Evolutionary conservation across 2,113 vertebrate genomes (phyloP), one percentile per base, ranked within the genome.

Genomic region (Oryzias javanicus): DNA sequence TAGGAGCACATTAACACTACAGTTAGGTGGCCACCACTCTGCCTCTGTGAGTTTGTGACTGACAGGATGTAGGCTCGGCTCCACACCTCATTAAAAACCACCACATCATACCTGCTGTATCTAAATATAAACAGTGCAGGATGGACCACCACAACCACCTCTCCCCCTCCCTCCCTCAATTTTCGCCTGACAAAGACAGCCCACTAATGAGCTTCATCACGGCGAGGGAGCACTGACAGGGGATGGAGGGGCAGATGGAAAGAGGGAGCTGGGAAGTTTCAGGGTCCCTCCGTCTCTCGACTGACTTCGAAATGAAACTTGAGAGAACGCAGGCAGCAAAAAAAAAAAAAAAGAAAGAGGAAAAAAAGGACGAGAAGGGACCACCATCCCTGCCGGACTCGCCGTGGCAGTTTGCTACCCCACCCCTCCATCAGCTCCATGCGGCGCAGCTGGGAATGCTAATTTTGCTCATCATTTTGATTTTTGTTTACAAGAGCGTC

Each of bases 61-160:
- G 80, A 80, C 72, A 73, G 79, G 24, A 58, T 67, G 18, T 70
- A 69, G 54, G 41, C 65, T 63, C 56, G 14, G 60, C 71, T 76
- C 76, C 50, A 55, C 24, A 51, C 35, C 70, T 85, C 84, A 85
- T 87, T 86, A 86, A 76, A 81, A 86, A 79, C 47, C 67, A 63
- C 66, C 63, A 60, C 73, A 67, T 76, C 70, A 77, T 63, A 78
- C 73, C 73, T 78, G 65, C 81, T 48, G 67, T 65, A 65, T 70
- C 84, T 82, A 86, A 87, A 86, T 88, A 89, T 82, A 89, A 87
- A 82, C 76, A 74, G 8, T 3, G 42, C 46, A 55, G 67, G 63
- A 61, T 72, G 58, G 24, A 54, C 58, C 19, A 19, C 16, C 49
- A 18, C 45, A 0, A 5, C 42, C 25, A 27, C 25, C 6, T 27